Percentiles rank a stretch among this genome's conserved stretches.
phyloP scores from a whole-genome alignment of 2,113 vertebrate species.

The Echinops telfairi region DNA sequence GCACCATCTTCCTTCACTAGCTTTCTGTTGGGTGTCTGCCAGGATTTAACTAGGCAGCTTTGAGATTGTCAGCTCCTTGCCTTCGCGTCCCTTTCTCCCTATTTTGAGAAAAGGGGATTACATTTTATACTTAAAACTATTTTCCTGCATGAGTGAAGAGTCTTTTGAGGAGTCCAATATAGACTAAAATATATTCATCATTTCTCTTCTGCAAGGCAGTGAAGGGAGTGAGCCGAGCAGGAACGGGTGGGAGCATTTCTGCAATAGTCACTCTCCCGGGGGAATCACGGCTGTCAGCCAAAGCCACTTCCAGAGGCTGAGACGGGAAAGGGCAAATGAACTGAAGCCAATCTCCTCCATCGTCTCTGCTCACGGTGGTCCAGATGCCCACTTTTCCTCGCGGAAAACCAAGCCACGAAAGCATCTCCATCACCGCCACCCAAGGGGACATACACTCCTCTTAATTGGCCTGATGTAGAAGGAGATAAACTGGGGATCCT shows the following conservation, averaged over 20 bases:
- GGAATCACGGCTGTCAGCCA: not conserved
- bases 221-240: not conserved
- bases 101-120: constrained; percentile 47
- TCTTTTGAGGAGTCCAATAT: not conserved
- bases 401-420: not conserved
- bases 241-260: not conserved
- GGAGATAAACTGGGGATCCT: not conserved
- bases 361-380: not conserved
- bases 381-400: not conserved
- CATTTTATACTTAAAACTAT: constrained; percentile 54
- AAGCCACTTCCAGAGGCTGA: not conserved
- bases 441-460: not conserved
- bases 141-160: constrained; percentile 47
- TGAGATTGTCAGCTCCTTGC: not conserved
- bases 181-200: not conserved
- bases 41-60: constrained; percentile 39
- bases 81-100: not conserved
- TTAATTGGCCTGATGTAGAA: not conserved
- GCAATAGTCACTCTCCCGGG: not conserved
- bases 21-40: constrained; percentile 31
- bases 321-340: not conserved
- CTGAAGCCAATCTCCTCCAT: not conserved
- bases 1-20: not conserved
- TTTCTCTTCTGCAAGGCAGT: not conserved
- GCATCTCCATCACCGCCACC: not conserved